These are phyloP conservation scores for Steinernema feltiae DNA, from an alignment of 1,140 invertebrate genomes.

Conservation along the genomic window DNA sequence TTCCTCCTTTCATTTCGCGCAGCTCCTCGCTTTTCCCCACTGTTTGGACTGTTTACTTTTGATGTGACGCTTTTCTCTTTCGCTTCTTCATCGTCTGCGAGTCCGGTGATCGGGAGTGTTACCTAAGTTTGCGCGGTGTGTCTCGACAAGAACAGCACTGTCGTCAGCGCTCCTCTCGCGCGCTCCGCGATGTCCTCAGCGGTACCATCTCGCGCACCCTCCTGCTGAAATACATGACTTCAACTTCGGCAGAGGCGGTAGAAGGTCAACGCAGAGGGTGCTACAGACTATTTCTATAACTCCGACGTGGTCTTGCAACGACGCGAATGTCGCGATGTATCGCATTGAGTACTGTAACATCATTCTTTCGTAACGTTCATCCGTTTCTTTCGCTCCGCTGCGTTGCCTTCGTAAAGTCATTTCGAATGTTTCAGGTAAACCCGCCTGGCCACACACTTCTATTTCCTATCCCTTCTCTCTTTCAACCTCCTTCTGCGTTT, in stretches of 20 bases:
- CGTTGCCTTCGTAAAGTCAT: not conserved
- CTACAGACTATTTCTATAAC: too few relatives aligned
- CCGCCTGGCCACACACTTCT: conserved; percentile 1
- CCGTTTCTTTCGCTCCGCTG: not conserved
- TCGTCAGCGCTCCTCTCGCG: not conserved
- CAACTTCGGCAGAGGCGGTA: not conserved
- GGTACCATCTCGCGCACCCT: not conserved
- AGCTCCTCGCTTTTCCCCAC: not conserved
- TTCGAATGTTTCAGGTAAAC: not conserved
- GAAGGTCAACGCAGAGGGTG: too few relatives aligned
- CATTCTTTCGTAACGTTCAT: too few relatives aligned
- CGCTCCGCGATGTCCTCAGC: not conserved
- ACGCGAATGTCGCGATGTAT: too few relatives aligned
- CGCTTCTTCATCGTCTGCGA: not conserved
- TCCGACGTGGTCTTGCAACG: too few relatives aligned
- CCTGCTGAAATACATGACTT: not conserved
- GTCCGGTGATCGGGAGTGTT: not conserved
- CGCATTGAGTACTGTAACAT: too few relatives aligned
- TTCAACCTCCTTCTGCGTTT: not conserved
- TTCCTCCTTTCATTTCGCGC: not conserved
- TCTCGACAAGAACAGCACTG: not conserved
- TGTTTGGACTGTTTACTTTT: conserved; percentile 4
- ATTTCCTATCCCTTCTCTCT: not conserved
- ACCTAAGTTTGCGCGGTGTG: conserved; percentile 4
- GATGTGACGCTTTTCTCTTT: not conserved